Evolutionary conservation across 2,113 vertebrate genomes (phyloP).

Genomic region (Suncus etruscus): DNA sequence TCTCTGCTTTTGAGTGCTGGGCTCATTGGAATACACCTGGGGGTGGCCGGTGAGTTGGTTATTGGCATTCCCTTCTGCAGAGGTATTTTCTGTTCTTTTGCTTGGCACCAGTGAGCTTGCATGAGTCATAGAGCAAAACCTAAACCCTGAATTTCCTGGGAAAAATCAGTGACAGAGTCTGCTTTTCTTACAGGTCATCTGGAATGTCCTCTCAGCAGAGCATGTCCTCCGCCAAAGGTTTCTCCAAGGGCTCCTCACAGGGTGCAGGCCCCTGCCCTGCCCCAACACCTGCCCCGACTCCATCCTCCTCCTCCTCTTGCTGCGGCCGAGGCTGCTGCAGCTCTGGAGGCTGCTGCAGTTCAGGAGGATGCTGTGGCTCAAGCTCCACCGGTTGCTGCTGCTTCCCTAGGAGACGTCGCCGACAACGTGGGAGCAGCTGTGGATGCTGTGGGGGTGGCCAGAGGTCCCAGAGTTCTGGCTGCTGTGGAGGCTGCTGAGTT

Average conservation of each 20-base stretch:
- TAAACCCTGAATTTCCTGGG: no score
- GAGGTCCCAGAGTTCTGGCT: constrained; percentile 57
- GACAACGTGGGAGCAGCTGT: constrained; percentile 39
- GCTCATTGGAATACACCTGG: background rate
- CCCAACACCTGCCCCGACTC: constrained; percentile 1
- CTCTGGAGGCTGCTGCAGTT: background rate
- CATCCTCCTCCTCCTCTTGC: constrained; percentile 44
- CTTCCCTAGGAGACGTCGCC: constrained; percentile 70
- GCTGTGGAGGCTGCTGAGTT: constrained; percentile 75
- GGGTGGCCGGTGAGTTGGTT: background rate
- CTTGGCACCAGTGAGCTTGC: background rate
- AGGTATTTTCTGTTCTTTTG: no score
- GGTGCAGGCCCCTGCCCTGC: background rate
- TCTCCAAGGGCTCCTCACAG: constrained; percentile 69
- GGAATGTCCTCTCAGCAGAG: background rate
- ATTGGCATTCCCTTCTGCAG: background rate
- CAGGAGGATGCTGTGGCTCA: background rate
- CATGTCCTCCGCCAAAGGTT: constrained; percentile 58
- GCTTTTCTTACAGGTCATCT: constrained; percentile 53
- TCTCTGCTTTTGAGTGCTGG: background rate
- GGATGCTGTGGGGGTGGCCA: constrained; percentile 62
- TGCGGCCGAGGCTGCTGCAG: background rate
- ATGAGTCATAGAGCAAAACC: no score
- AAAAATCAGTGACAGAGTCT: no score
- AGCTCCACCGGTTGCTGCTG: constrained; percentile 74